These are phyloP conservation scores for Halcyon smyrnensis DNA, from an alignment of 2,797 vertebrate genomes.

Conservation along the genomic window DNA sequence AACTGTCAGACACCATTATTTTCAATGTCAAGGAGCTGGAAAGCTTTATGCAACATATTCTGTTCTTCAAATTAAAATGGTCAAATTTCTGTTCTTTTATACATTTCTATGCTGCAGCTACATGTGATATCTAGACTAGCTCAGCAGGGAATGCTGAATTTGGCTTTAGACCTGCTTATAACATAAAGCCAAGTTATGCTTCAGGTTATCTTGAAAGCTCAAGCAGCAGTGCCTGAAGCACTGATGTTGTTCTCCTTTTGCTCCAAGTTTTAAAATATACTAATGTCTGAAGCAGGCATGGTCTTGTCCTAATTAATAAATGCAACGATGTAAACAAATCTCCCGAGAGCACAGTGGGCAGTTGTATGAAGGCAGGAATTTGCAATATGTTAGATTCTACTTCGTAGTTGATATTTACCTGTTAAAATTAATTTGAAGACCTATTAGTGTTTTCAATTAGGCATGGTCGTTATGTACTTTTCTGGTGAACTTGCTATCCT, in stretches of 20 bases:
- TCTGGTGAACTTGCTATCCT: not conserved
- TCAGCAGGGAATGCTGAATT: constrained; percentile 44
- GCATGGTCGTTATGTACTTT: not conserved
- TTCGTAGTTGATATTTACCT: not conserved
- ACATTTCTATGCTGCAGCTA: constrained; percentile 24
- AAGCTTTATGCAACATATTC: constrained; percentile 47
- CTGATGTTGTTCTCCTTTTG: not conserved
- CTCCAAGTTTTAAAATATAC: not conserved
- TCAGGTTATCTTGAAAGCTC: constrained; percentile 36
- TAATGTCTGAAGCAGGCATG: not conserved
- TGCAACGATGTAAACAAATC: not conserved
- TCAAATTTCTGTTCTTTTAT: constrained; percentile 50
- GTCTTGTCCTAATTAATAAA: not conserved
- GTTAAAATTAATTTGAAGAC: not conserved
- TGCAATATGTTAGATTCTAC: not conserved
- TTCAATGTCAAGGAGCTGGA: constrained; percentile 62
- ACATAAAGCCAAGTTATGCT: constrained; percentile 26
- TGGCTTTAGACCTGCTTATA: constrained; percentile 40
- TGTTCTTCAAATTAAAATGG: constrained; percentile 57
- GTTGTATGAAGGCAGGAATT: not conserved
- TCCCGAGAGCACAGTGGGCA: not conserved
- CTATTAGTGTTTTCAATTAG: not conserved
- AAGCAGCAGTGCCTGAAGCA: constrained; percentile 15
- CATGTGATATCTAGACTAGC: constrained; percentile 17
- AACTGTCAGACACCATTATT: constrained; percentile 67